Percentiles rank a stretch among this genome's conserved stretches.
Evolutionary conservation across 2,888 invertebrate genomes (phyloP).

Genomic region (Microplitis manilae): DNA sequence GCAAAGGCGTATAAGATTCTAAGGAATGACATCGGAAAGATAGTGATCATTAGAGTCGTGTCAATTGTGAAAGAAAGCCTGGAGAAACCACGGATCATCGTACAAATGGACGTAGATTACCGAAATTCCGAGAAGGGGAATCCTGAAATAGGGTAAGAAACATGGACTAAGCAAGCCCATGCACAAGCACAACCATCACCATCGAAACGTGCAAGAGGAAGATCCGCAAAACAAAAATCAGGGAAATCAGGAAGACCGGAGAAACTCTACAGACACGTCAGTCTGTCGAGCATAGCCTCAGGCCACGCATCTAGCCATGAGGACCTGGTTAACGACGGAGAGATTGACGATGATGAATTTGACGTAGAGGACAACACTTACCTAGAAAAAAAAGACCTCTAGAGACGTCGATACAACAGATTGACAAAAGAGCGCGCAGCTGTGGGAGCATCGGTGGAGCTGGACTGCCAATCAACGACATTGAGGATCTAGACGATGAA

Average conservation of each 20-base stretch:
- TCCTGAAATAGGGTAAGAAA: too few relatives aligned
- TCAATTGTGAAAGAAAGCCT: not conserved
- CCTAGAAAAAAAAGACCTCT: too few relatives aligned
- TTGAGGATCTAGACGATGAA: not conserved
- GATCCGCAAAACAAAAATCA: slow-evolving; percentile 33
- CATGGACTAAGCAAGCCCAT: too few relatives aligned
- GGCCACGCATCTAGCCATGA: too few relatives aligned
- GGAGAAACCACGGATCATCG: not conserved
- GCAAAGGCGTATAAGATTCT: not conserved
- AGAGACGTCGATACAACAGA: too few relatives aligned
- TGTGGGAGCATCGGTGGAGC: not conserved
- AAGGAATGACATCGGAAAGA: not conserved
- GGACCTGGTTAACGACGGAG: too few relatives aligned
- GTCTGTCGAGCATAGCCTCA: too few relatives aligned
- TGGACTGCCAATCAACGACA: not conserved
- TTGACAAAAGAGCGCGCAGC: too few relatives aligned
- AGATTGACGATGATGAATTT: too few relatives aligned
- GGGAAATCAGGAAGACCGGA: slow-evolving; percentile 39
- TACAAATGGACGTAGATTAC: too few relatives aligned
- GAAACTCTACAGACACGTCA: slow-evolving; percentile 11
- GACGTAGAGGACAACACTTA: too few relatives aligned
- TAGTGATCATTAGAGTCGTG: not conserved
- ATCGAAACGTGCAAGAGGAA: slow-evolving; percentile 15
- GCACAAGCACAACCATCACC: not conserved
- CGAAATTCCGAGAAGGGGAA: too few relatives aligned